Base-by-base conservation (phyloP, 2,113 vertebrate species). In the Herpetotheres cachinnans region DNA sequence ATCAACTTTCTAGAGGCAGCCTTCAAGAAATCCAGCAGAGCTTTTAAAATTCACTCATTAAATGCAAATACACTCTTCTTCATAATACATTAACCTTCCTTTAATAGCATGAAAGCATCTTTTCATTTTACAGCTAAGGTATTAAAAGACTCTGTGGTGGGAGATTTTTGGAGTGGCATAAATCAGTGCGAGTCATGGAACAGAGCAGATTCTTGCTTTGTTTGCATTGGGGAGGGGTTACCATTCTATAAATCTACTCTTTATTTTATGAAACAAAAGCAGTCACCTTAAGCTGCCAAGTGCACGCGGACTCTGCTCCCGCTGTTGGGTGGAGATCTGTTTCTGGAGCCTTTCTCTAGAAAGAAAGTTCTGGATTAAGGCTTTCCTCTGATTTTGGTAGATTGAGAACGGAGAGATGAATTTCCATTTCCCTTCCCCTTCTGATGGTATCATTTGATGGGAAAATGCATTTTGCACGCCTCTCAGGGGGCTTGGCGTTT, bases 21-120 rank as follows among this genome's bases (percentile, higher is more conserved):
- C 74, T 86, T 59, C 65, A 63, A 70, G 86, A 78, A 93, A 85
- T 49, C 30, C 46, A 55, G 67, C 52, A 26, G 52, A 94, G 89
- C 70, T 87, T 82, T 79, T 69, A 67, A 70, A 94, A 82, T 63
- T 50, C 83, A 20, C 80, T 91, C 55, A 59, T 92, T 86, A 92
- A 91, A 95, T 93, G 80, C 86, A 78, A 83, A 86, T 73, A 71
- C 32, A 50, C 38, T 91, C 59, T 62, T 86, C 76, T 90, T 82
- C 66, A 36, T 91, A 81, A 83, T 58, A 61, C 69, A 69, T 94
- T 95, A 86, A 89, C 93, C 91, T 95, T 52, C 73, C 50, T 78
- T 54, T 80, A 92, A 83, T 49, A 82, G 76, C 13, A 5, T 81
- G 86, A 86, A 71, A 94, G 88, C 82, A 74, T 83, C 89, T 96